Evolutionary conservation across 1,140 invertebrate species (phyloP).

Genomic region (Drosophila simulans): DNA sequence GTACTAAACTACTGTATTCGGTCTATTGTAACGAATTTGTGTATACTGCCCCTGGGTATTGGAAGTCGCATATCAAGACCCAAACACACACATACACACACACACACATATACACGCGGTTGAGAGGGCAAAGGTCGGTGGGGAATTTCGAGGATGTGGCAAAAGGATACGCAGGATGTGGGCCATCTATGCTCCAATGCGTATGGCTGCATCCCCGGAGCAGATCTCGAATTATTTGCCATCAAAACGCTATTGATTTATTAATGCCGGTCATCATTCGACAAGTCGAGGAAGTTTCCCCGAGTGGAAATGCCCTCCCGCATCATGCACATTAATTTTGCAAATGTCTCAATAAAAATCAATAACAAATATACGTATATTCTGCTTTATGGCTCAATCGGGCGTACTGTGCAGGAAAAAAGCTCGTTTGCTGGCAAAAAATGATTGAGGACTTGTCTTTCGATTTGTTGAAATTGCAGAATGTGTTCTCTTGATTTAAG

Average conservation of each 20-base stretch:
- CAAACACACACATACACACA: constrained; percentile 5
- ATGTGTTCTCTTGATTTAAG: constrained; percentile 5
- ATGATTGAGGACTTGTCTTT: constrained; percentile 6
- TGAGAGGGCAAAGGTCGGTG: background rate
- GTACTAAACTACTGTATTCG: background rate
- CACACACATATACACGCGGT: background rate
- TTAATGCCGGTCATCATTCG: constrained; percentile 65
- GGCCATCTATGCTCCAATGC: constrained; percentile 12
- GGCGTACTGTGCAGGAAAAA: constrained; percentile 4
- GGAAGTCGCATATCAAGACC: constrained; percentile 6
- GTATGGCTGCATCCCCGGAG: constrained; percentile 42
- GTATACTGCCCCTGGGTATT: background rate
- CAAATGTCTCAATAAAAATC: constrained; percentile 79
- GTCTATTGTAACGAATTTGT: background rate
- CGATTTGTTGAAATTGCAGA: constrained; percentile 12
- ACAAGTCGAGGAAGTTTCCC: constrained; percentile 31
- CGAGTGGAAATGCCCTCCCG: constrained; percentile 11
- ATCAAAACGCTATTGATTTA: constrained; percentile 77
- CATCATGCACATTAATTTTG: constrained; percentile 61
- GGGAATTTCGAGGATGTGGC: constrained; percentile 10
- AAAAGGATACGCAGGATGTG: constrained; percentile 27
- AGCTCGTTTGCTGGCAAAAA: constrained; percentile 7
- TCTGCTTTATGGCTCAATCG: constrained; percentile 56
- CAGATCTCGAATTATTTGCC: constrained; percentile 65
- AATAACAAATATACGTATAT: constrained; percentile 58